phyloP scores from a whole-genome alignment of 2,113 vertebrate genomes.

The Syrmaticus mikado region DNA sequence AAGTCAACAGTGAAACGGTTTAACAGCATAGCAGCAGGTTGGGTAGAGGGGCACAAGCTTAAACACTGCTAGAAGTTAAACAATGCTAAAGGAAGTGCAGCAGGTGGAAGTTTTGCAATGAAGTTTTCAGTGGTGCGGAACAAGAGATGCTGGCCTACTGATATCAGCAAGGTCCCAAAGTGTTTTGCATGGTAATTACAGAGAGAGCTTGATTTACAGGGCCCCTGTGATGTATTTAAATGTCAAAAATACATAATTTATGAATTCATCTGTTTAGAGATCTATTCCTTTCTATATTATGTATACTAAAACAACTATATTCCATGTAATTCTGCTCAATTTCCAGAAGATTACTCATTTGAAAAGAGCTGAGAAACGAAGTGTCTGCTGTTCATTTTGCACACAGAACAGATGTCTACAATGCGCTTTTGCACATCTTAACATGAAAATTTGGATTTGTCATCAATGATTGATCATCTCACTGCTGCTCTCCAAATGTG shows the following conservation, averaged over 20 bases:
- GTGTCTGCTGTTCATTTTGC: background rate
- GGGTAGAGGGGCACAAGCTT: accelerated
- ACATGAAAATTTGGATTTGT: constrained; percentile 31
- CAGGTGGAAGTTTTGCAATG: background rate
- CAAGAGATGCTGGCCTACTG: background rate
- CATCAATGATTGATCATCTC: constrained; percentile 44
- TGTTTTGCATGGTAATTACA: background rate
- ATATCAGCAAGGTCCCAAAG: background rate
- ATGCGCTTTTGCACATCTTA: background rate
- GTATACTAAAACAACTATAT: background rate
- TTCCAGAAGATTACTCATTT: background rate
- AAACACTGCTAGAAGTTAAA: background rate
- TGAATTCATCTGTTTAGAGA: background rate
- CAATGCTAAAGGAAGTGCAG: accelerated
- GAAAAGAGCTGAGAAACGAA: background rate
- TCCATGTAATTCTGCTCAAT: background rate
- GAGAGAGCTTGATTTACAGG: background rate
- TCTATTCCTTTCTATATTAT: background rate
- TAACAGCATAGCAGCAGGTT: background rate
- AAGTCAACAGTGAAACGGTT: background rate
- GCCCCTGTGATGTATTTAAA: background rate
- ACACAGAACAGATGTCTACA: constrained; percentile 37
- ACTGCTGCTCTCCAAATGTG: background rate
- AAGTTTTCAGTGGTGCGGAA: background rate
- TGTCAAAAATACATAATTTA: background rate